These are phyloP conservation scores for Solenodon paradoxus DNA, from an alignment of 2,113 vertebrate genomes.

Conservation along the genomic window DNA sequence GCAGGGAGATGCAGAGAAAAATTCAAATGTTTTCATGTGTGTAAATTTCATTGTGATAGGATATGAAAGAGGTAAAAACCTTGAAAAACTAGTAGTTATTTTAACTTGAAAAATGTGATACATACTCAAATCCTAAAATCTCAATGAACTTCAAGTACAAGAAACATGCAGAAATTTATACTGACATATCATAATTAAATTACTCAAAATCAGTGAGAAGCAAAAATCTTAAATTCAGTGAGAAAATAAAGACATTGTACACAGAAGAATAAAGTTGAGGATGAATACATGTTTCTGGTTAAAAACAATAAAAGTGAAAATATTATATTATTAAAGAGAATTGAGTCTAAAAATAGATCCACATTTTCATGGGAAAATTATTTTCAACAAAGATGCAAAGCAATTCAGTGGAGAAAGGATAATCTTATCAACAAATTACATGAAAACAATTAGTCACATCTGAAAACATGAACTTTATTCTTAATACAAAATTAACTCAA, in stretches of 20 bases:
- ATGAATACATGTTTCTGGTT: not conserved
- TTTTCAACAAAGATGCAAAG: too few species aligned
- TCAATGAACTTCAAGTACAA: not conserved
- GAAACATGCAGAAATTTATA: not conserved
- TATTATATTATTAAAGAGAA: too few species aligned
- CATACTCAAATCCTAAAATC: not conserved
- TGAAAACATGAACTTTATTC: too few species aligned
- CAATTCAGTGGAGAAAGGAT: too few species aligned
- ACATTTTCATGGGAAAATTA: too few species aligned
- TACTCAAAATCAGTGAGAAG: not conserved
- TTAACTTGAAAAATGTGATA: not conserved
- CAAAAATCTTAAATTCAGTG: not conserved
- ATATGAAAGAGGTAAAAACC: not conserved
- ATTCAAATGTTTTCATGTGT: not conserved
- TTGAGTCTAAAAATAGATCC: too few species aligned
- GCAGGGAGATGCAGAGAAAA: not conserved
- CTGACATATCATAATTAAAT: not conserved
- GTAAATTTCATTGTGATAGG: not conserved
- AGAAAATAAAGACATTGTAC: not conserved
- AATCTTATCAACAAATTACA: too few species aligned
- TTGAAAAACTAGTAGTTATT: not conserved
- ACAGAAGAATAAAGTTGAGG: not conserved
- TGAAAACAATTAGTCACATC: too few species aligned
- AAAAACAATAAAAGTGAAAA: not conserved
- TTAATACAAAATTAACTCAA: too few species aligned